Evolutionary conservation across 2,797 vertebrate genomes (phyloP).

Genomic region (Pampus argenteus): DNA sequence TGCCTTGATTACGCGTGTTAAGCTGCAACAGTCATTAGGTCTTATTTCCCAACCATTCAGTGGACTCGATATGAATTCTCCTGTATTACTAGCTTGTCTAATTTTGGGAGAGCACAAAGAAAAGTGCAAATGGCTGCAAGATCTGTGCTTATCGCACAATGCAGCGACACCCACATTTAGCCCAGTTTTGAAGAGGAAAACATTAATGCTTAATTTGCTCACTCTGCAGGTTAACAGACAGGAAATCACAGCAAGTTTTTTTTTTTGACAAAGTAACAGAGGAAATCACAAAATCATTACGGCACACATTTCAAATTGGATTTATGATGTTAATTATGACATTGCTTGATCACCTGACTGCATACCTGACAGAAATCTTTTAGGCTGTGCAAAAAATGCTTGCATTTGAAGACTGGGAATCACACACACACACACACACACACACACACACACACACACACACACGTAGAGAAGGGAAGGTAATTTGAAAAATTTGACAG

Average conservation of each 20-base stretch:
- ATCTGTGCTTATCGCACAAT: constrained; percentile 72
- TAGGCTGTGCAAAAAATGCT: no score
- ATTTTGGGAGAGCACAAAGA: constrained; percentile 71
- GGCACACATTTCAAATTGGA: constrained; percentile 57
- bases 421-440: constrained; percentile 30
- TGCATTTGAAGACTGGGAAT: constrained; percentile 33
- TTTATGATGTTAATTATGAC: constrained; percentile 81
- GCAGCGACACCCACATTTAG: constrained; percentile 78
- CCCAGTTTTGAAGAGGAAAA: constrained; percentile 76
- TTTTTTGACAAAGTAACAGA: constrained; percentile 59
- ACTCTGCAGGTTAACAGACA: constrained; percentile 75
- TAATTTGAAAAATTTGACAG: constrained; percentile 66
- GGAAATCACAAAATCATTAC: constrained; percentile 64
- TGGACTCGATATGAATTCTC: constrained; percentile 60
- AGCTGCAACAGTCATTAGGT: constrained; percentile 76
- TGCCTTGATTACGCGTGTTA: constrained; percentile 7
- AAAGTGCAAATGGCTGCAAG: constrained; percentile 81
- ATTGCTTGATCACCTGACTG: constrained; percentile 65
- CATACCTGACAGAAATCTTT: constrained; percentile 59
- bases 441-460: constrained; percentile 20
- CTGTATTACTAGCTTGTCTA: constrained; percentile 65
- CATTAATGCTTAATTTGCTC: constrained; percentile 74
- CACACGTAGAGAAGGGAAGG: constrained; percentile 25
- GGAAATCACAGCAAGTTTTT: constrained; percentile 63
- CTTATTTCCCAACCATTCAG: constrained; percentile 71